A percentile compares a stretch with the other conserved stretches of the same genome.
Conservation (phyloP, 2,113 vertebrate genomes). For the Poicephalus gulielmi region DNA sequence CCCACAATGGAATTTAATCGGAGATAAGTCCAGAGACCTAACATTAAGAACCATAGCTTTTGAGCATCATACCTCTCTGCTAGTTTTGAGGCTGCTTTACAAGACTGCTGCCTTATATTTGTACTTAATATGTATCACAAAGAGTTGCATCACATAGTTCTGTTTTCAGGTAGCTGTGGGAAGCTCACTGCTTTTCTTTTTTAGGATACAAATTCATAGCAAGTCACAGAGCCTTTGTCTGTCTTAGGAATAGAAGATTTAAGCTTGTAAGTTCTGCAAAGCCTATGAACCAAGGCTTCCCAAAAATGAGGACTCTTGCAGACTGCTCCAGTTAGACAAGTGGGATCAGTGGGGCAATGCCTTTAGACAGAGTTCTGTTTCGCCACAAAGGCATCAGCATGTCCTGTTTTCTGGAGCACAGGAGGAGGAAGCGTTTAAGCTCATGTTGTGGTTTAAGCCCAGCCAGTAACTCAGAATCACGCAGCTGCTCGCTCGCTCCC, state of each 20-base stretch:
- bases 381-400: not conserved
- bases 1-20: not conserved
- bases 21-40: not conserved
- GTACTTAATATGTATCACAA: not conserved
- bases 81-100: not conserved
- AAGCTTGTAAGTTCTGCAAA: not conserved
- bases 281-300: not conserved
- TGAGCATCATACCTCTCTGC: not conserved
- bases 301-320: not conserved
- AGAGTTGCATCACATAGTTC: not conserved
- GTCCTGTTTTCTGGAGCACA: not conserved
- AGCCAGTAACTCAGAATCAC: not conserved
- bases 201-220: not conserved
- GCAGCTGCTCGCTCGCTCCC: not conserved
- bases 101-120: not conserved
- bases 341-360: not conserved
- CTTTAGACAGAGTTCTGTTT: not conserved
- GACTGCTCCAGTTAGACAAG: rapidly evolving
- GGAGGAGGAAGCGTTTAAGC: not conserved
- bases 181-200: not conserved
- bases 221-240: not conserved
- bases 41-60: not conserved
- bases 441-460: not conserved
- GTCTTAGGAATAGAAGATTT: not conserved
- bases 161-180: not conserved